Conservation (phyloP, 2,888 invertebrate species). For the Agonopterix arenella region DNA sequence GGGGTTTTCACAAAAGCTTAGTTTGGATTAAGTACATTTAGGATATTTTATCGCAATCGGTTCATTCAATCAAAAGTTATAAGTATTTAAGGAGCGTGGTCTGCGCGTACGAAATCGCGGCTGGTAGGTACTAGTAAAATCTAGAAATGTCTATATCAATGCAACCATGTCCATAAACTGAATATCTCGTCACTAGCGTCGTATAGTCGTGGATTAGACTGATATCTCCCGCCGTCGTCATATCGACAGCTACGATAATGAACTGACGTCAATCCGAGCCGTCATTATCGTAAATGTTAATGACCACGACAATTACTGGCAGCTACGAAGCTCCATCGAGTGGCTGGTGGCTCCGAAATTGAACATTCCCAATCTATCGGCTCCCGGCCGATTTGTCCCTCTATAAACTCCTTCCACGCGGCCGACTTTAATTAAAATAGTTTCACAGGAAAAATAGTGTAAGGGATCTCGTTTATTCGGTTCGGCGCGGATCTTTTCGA, state of each 20-base stretch:
- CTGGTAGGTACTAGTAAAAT: too few species aligned
- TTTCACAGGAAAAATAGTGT: conserved; percentile 58
- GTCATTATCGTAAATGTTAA: conserved; percentile 73
- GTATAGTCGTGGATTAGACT: conserved; percentile 33
- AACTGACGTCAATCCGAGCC: conserved; percentile 53
- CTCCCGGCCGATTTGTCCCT: conserved; percentile 49
- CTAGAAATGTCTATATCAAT: too few species aligned
- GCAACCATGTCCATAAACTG: too few species aligned
- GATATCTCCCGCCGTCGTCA: conserved; percentile 41
- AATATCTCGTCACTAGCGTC: conserved; percentile 8
- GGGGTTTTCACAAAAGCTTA: too few species aligned
- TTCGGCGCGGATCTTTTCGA: conserved; percentile 17
- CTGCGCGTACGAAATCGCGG: too few species aligned
- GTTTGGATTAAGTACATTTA: too few species aligned
- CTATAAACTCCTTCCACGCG: conserved; percentile 62
- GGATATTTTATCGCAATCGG: too few species aligned
- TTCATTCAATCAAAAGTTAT: too few species aligned
- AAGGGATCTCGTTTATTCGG: conserved; percentile 40
- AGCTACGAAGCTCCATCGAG: conserved; percentile 44
- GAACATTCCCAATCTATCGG: conserved; percentile 63
- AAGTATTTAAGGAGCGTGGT: too few species aligned
- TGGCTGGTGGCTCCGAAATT: conserved; percentile 46
- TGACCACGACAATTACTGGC: conserved; percentile 65
- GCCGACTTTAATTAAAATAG: conserved; percentile 67
- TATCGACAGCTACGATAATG: conserved; percentile 48